phyloP scores from a whole-genome alignment of 2,113 vertebrate genomes.

The Heterotilapia buettikoferi region DNA sequence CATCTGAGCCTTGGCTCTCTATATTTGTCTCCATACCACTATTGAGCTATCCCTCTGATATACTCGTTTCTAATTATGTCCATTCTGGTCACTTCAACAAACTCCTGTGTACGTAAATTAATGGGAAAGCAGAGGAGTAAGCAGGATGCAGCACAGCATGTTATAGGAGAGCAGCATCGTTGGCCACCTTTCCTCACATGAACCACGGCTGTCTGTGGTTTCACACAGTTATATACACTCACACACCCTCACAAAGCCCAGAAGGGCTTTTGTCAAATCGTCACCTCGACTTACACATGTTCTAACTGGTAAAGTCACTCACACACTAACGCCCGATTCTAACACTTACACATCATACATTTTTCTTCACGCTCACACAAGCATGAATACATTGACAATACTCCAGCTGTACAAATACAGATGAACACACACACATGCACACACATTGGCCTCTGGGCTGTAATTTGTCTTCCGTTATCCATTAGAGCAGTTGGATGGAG shows the following conservation, averaged over 20 bases:
- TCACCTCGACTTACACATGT: constrained; percentile 26
- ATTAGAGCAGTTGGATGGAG: constrained; percentile 33
- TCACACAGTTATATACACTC: constrained; percentile 14
- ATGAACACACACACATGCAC: background rate
- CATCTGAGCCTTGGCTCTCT: background rate
- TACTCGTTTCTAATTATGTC: background rate
- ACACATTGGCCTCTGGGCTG: constrained; percentile 7
- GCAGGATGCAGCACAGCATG: background rate
- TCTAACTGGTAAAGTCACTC: constrained; percentile 13
- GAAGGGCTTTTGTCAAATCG: constrained; percentile 12
- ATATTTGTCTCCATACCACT: background rate
- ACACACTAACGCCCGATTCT: background rate
- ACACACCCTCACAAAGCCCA: background rate
- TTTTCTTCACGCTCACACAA: background rate
- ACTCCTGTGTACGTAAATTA: background rate
- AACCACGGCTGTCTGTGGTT: constrained; percentile 3
- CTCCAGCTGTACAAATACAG: background rate
- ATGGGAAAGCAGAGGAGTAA: background rate
- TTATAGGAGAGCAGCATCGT: background rate
- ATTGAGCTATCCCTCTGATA: background rate
- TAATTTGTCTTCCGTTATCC: constrained; percentile 40
- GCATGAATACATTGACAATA: background rate
- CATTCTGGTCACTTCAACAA: background rate
- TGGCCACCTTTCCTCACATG: constrained; percentile 1
- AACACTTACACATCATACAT: constrained; percentile 12